Evolutionary conservation across 2,113 vertebrate species (phyloP), one percentile per base, ranked within the genome.

Genomic region (Phodopus roborovskii): DNA sequence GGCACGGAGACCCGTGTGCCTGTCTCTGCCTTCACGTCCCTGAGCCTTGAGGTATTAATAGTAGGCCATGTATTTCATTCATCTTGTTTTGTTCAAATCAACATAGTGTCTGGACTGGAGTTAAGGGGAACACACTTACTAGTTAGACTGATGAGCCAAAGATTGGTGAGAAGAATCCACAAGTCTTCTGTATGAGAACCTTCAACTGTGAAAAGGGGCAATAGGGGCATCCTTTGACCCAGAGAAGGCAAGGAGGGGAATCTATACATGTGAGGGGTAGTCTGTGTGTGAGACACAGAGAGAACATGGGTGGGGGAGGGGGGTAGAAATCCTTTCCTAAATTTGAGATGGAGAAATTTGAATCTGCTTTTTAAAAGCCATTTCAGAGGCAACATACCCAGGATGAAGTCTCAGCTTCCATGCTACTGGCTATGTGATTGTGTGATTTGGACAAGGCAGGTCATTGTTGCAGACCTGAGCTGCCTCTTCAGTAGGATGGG

Each of bases 1-100:
- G 4, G 7, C 36, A 3, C 10, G 20, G 74, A 86, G n/a, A 36
- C 53, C 7, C 1, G 2, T 9, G 30, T 28, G 0, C 0, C 9
- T 73, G 8, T 81, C 58, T 71, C 33, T 45, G 15, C 20, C 26
- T 85, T 53, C 33, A 19, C 7, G 7, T 5, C 20, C 2, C 0
- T 19, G 82, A 62, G 60, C 48, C 48, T 33, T 62, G 71, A 86
- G 28, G 84, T 71, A n/a, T 28, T n/a, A 71, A 92, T 33, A 3
- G 33, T 20, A 50, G 30, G 42, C 45, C 10, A 13, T 39, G 39
- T 19, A 26, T 75, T 68, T 36, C 30, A 45, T 82, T 68, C 30
- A 45, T 56, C n/a, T 79, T 79, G 2, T 73, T 74, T 88, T 20
- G 26, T 11, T 75, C 24, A 71, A 70, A 56, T 56, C 77, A 53